Percentiles rank a stretch among this genome's conserved stretches.
Evolutionary conservation across 1,140 invertebrate genomes (phyloP).

Genomic region (Zaprionus ornatus): DNA sequence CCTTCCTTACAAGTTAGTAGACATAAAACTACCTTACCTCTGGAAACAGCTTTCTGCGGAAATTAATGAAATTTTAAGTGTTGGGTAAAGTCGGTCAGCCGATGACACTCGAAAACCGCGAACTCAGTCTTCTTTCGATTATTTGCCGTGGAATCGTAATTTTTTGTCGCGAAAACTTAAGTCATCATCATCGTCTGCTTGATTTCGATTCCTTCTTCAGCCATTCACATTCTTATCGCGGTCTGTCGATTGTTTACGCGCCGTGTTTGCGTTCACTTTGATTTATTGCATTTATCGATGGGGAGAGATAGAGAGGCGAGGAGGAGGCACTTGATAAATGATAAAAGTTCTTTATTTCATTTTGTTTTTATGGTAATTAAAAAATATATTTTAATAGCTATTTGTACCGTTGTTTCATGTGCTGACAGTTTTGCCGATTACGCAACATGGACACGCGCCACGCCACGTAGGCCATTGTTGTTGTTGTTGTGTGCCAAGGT

Average conservation of each 20-base stretch:
- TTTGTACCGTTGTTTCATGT: slow-evolving; percentile 13
- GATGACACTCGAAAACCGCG: slow-evolving; percentile 5
- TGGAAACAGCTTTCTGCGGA: background rate
- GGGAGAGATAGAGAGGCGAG: background rate
- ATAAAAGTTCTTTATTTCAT: slow-evolving; percentile 54
- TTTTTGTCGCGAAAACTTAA: slow-evolving; percentile 15
- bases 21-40: background rate
- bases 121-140: background rate
- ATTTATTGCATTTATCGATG: slow-evolving; percentile 71
- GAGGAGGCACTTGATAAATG: slow-evolving; percentile 64
- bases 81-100: slow-evolving; percentile 3
- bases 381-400: slow-evolving; percentile 44
- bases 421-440: slow-evolving; percentile 18
- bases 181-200: slow-evolving; percentile 14
- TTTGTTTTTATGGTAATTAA: slow-evolving; percentile 72
- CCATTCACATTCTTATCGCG: slow-evolving; percentile 27
- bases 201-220: background rate
- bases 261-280: slow-evolving; percentile 49
- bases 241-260: slow-evolving; percentile 59
- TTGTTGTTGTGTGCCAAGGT: background rate
- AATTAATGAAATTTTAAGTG: slow-evolving; percentile 18
- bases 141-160: slow-evolving; percentile 6
- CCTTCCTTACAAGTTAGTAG: background rate
- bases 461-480: background rate
- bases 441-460: slow-evolving; percentile 1